Conservation (phyloP, 2,888 invertebrate species). For the Clanis bilineata region DNA sequence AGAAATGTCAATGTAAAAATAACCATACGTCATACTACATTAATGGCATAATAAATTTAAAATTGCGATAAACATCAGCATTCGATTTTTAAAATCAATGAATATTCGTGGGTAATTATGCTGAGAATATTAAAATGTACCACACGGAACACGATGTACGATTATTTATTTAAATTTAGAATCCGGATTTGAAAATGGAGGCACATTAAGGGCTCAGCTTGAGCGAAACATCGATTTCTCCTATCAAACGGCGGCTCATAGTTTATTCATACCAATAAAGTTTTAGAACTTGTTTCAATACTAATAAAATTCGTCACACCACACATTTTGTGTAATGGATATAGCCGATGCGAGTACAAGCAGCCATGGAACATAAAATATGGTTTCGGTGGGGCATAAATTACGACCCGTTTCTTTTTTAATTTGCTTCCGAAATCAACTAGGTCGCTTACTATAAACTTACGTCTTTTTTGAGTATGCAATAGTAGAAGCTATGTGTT, state of each 20-base stretch:
- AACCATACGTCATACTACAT: too few relatives aligned
- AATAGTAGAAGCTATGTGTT: neutral
- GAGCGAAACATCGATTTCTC: constrained; percentile 5
- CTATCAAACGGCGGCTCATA: neutral
- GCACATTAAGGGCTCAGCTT: neutral
- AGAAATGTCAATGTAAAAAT: neutral
- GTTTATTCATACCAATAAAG: neutral
- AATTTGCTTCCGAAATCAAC: neutral
- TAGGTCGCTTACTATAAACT: neutral
- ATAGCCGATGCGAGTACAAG: neutral
- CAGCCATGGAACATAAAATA: neutral
- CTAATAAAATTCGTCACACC: constrained; percentile 6
- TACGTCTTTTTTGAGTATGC: neutral
- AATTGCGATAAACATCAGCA: too few relatives aligned
- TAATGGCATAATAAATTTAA: too few relatives aligned
- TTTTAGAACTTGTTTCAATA: neutral
- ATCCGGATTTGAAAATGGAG: constrained; percentile 3
- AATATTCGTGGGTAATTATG: neutral
- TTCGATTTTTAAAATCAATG: neutral
- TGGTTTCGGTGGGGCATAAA: neutral
- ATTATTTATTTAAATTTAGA: constrained; percentile 5
- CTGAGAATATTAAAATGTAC: neutral
- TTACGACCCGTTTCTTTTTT: neutral
- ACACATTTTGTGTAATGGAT: constrained; percentile 10
- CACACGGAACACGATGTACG: neutral